Conservation (phyloP, 53 echinoderm and acorn worm species). For the Holothuria leucospilota region DNA sequence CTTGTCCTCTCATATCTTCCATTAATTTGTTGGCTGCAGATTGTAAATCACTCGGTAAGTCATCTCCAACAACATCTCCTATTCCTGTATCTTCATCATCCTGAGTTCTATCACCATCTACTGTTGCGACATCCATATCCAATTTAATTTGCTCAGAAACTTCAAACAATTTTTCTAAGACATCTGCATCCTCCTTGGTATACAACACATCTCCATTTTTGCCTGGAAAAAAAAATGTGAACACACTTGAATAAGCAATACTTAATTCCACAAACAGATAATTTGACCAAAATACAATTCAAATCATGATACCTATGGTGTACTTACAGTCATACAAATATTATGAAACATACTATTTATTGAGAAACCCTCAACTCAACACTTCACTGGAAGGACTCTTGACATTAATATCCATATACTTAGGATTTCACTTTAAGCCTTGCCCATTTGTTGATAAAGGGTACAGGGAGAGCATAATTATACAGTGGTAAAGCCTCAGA, state of each 20-base stretch:
- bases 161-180: conserved; percentile 82
- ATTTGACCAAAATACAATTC: no score
- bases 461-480: no score
- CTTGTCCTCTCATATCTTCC: conserved; percentile 89
- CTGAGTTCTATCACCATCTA: conserved; percentile 52
- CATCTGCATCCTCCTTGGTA: conserved; percentile 95
- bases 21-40: conserved; percentile 90
- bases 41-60: conserved; percentile 90
- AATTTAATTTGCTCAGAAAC: conserved; percentile 85
- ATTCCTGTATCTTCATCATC: conserved; percentile 76
- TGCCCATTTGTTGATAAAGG: no score
- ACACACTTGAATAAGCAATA: not conserved
- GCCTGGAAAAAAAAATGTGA: conserved; percentile 55
- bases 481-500: no score
- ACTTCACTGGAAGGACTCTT: no score
- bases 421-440: no score
- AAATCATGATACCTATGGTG: no score
- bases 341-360: no score
- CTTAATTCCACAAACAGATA: no score
- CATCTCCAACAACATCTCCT: conserved; percentile 77
- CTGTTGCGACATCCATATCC: conserved; percentile 64
- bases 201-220: conserved; percentile 93
- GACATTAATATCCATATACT: no score
- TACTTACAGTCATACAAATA: no score
- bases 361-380: no score